Base-by-base conservation (phyloP, 2,888 invertebrate species). In the Drosophila cracens region DNA sequence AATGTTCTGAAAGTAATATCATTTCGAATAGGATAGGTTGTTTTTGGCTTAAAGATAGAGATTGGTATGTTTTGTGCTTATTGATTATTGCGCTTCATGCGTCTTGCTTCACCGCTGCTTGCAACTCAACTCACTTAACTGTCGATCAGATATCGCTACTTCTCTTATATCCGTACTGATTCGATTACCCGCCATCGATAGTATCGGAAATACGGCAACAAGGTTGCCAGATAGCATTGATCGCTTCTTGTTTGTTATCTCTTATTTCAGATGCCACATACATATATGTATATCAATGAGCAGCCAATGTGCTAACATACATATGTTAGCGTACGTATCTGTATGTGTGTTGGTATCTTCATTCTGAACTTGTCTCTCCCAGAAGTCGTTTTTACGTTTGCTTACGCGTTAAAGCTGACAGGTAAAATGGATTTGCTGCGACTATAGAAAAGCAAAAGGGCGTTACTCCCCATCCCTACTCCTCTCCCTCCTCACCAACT, bases 341-440 rank as follows among this genome's bases (percentile, higher is more conserved):
- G 21, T 3, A 31, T 33, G 33, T 33, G 10, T 33, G 31, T 33
- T 51, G 63, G 48, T 74, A 60, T 74, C 74, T 68, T 68, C 46
- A 68, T 60, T 43, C 43, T 38, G 36, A 65, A 51, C 59, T 60
- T 40, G 59, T 34, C 36, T 49, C 29, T 36, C 40, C n/a, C 3
- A 73, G 79, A 80, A 74, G 67, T 65, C 69, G 62, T 74, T 87
- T 74, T 89, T 87, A 82, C 82, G 87, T 84, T 89, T 84, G 84
- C 78, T 83, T 89, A 82, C 81, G 88, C 77, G 83, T 86, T 88
- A 78, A 87, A 84, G 87, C 89, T 83, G 89, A 84, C 87, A 87
- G 79, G 71, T 84, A 77, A 87, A 87, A 89, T 84, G 86, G 84
- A 87, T 87, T 87, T 87, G 84, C 81, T 88, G 74, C 84, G 79